Evolutionary conservation across 1,140 invertebrate genomes (phyloP).

Genomic region (Gerris buenoi): DNA sequence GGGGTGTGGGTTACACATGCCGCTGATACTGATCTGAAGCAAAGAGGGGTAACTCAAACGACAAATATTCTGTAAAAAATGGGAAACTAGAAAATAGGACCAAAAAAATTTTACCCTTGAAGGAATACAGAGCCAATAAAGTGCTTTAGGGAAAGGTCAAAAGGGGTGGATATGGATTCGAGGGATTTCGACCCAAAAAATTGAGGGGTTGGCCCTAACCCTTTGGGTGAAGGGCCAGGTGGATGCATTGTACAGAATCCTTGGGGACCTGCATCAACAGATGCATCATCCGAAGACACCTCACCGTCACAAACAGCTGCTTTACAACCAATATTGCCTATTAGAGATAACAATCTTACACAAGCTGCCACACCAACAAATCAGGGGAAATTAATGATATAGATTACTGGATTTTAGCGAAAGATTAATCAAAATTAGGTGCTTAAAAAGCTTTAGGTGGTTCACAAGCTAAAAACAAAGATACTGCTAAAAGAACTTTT

Average conservation of each 20-base stretch:
- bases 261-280: background rate
- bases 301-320: background rate
- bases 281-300: background rate
- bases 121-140: background rate
- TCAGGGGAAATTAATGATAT: no score
- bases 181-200: background rate
- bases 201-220: background rate
- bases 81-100: background rate
- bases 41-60: background rate
- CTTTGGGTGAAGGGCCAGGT: background rate
- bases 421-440: no score
- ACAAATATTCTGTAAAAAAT: background rate
- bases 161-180: background rate
- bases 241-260: background rate
- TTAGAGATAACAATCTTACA: background rate
- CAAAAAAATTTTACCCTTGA: background rate
- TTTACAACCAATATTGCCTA: background rate
- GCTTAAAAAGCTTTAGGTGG: no score
- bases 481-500: no score
- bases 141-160: background rate
- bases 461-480: no score
- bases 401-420: no score
- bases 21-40: background rate
- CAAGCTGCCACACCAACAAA: no score
- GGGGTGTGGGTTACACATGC: background rate